A percentile compares a stretch with the other conserved stretches of the same genome.
These are phyloP conservation scores for Battus philenor DNA, from an alignment of 1,140 invertebrate genomes.

Conservation along the genomic window DNA sequence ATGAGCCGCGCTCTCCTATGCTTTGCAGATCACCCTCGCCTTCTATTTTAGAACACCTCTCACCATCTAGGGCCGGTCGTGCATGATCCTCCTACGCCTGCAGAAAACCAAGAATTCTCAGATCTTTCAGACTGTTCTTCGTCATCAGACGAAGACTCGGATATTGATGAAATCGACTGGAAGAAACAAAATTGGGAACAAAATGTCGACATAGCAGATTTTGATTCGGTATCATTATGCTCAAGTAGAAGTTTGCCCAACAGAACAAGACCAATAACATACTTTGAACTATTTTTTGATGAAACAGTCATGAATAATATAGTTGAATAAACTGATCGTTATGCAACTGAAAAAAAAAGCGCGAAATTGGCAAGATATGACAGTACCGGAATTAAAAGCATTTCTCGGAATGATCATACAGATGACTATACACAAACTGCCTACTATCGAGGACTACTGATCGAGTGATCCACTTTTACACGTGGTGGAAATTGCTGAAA, in stretches of 20 bases:
- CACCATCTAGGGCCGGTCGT: no score
- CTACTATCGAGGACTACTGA: constrained; percentile 5
- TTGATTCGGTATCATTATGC: constrained; percentile 10
- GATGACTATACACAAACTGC: constrained; percentile 20
- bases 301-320: no score
- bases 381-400: no score
- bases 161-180: constrained; percentile 13
- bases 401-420: not conserved
- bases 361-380: no score
- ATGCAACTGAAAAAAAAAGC: no score
- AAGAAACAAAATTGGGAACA: constrained; percentile 17
- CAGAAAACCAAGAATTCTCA: constrained; percentile 14
- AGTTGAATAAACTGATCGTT: no score
- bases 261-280: no score
- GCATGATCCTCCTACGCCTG: no score
- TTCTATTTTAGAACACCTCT: no score
- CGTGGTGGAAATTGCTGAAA: constrained; percentile 19
- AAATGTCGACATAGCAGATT: constrained; percentile 11
- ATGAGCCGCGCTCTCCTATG: no score
- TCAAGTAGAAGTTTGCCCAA: not conserved
- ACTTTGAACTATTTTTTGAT: no score
- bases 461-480: constrained; percentile 17
- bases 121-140: constrained; percentile 19
- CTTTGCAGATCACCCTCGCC: no score
- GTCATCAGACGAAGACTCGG: constrained; percentile 15